phyloP scores from a whole-genome alignment of 2,113 vertebrate species.

The Vidua chalybeata region DNA sequence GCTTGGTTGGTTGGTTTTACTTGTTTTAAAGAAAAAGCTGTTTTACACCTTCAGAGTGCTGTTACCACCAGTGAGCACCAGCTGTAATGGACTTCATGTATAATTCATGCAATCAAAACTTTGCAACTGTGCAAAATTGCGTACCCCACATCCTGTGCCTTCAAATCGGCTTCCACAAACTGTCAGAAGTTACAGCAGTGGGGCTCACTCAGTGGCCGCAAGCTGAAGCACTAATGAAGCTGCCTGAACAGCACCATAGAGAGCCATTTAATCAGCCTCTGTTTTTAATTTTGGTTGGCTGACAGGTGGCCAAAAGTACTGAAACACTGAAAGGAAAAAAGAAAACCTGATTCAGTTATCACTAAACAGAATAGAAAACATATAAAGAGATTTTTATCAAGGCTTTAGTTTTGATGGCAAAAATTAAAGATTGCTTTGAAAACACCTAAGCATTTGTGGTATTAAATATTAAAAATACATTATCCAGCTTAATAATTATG shows the following conservation, averaged over 20 bases:
- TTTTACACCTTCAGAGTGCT: constrained; percentile 40
- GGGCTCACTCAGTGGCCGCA: constrained; percentile 47
- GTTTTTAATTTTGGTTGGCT: constrained; percentile 62
- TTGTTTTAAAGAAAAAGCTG: neutral
- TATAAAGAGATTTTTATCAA: constrained; percentile 52
- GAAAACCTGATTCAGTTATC: neutral
- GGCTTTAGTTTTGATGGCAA: neutral
- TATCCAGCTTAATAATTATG: constrained; percentile 53
- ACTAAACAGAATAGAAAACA: neutral
- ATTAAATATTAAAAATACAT: constrained; percentile 30
- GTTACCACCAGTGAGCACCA: neutral
- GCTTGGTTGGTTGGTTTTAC: neutral
- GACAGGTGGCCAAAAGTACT: constrained; percentile 64
- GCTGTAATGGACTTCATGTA: constrained; percentile 65
- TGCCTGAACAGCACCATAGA: constrained; percentile 64
- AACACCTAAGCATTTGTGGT: constrained; percentile 7
- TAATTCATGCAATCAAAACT: constrained; percentile 79
- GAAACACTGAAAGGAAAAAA: neutral
- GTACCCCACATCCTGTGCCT: constrained; percentile 59
- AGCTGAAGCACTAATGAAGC: constrained; percentile 69
- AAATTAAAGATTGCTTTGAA: constrained; percentile 55
- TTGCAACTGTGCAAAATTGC: constrained; percentile 67
- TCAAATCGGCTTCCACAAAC: constrained; percentile 56
- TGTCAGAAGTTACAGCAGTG: constrained; percentile 57
- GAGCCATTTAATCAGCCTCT: constrained; percentile 67